Evolutionary conservation across 2,888 invertebrate genomes (phyloP).

Genomic region (Creontiades dilutus): DNA sequence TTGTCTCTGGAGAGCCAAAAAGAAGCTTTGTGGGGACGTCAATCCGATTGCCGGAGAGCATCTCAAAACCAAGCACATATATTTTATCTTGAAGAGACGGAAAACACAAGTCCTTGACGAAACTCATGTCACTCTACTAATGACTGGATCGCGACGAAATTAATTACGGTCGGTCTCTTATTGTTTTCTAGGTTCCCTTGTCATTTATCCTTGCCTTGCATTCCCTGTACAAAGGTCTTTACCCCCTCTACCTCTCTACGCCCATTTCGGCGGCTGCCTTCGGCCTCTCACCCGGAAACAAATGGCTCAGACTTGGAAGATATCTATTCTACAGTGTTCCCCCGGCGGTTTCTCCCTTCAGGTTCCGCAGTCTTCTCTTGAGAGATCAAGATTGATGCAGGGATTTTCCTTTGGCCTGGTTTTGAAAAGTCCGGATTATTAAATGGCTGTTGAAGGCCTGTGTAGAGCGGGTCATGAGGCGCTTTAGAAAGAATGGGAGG

Average conservation of each 20-base stretch:
- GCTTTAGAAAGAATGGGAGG: not conserved
- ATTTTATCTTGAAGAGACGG: slow-evolving; percentile 32
- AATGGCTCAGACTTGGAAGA: slow-evolving; percentile 35
- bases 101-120: slow-evolving; percentile 28
- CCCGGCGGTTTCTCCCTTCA: not conserved
- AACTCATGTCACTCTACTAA: slow-evolving; percentile 55
- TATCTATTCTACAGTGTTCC: slow-evolving; percentile 23
- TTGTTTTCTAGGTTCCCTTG: slow-evolving; percentile 60
- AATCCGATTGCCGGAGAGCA: not conserved
- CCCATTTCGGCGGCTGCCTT: not conserved
- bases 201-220: slow-evolving; percentile 64
- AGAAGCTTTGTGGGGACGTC: slow-evolving; percentile 16
- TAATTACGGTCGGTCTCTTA: slow-evolving; percentile 56
- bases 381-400: slow-evolving; percentile 34
- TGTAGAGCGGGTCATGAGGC: not conserved
- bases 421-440: slow-evolving; percentile 17
- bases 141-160: slow-evolving; percentile 62
- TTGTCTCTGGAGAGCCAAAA: not conserved
- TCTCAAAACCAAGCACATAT: slow-evolving; percentile 17
- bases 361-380: not conserved
- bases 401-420: slow-evolving; percentile 20
- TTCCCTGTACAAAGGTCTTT: slow-evolving; percentile 45
- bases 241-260: not conserved
- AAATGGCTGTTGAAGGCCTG: not conserved
- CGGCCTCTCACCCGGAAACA: slow-evolving; percentile 14